Conservation (phyloP, 2,113 vertebrate species). For the Cyanoderma ruficeps region DNA sequence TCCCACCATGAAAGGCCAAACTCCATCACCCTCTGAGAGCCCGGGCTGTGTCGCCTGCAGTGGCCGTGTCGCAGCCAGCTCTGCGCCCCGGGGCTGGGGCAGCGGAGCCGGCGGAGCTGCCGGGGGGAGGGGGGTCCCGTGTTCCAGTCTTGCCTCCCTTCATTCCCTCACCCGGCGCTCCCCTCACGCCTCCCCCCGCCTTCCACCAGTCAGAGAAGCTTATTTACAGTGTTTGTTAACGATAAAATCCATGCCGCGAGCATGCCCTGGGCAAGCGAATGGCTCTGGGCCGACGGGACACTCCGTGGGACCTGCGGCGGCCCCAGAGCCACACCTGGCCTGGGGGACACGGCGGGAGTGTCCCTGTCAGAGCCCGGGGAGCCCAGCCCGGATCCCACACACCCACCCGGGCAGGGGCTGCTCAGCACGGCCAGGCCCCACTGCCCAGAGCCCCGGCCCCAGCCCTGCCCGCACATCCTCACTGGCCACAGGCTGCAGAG, state of each 20-base stretch:
- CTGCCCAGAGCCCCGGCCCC: not conserved
- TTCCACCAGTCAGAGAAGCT: not conserved
- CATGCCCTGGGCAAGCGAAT: not conserved
- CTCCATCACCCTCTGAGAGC: rapidly evolving
- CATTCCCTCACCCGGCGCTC: not conserved
- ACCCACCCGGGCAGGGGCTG: not conserved
- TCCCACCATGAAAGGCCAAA: not conserved
- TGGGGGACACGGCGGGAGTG: rapidly evolving
- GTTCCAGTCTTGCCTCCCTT: not conserved
- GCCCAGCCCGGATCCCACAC: not conserved
- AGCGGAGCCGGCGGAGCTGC: too few relatives aligned
- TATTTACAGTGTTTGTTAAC: slow-evolving; percentile 5
- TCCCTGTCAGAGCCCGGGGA: rapidly evolving
- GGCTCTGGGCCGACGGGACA: not conserved
- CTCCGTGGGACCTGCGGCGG: not conserved
- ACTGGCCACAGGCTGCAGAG: rapidly evolving
- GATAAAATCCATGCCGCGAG: not conserved
- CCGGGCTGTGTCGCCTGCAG: rapidly evolving
- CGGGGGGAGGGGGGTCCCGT: too few relatives aligned
- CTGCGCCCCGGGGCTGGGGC: rapidly evolving
- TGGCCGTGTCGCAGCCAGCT: rapidly evolving
- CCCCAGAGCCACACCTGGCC: not conserved
- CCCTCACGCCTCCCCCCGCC: not conserved
- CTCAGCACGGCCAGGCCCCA: not conserved
- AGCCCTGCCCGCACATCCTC: rapidly evolving